These are phyloP conservation scores for Nephrocerus scutellatus DNA, from an alignment of 2,888 invertebrate species.

Conservation along the genomic window DNA sequence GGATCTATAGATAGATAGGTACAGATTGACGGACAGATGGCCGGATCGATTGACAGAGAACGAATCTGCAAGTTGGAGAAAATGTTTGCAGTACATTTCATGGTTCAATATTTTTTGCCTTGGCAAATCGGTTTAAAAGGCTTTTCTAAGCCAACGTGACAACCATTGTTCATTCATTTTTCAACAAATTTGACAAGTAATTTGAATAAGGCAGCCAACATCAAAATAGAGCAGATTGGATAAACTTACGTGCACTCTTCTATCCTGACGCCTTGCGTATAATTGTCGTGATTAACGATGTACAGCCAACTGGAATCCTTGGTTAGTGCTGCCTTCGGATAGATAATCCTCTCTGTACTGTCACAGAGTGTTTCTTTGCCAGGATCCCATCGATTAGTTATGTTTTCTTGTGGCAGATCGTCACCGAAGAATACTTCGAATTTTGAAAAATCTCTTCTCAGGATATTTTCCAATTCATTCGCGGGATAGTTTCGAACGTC, in stretches of 20 bases:
- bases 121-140: too few species aligned
- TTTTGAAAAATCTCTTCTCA: constrained; percentile 25
- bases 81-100: too few species aligned
- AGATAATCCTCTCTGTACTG: constrained; percentile 48
- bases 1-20: too few species aligned
- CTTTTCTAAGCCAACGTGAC: too few species aligned
- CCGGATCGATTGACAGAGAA: too few species aligned
- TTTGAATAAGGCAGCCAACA: too few species aligned
- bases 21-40: too few species aligned
- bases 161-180: too few species aligned
- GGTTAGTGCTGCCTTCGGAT: constrained; percentile 57
- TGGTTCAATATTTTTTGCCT: too few species aligned
- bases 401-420: constrained; percentile 44
- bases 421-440: constrained; percentile 40
- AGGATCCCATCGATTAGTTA: constrained; percentile 48
- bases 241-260: constrained; percentile 71
- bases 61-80: too few species aligned
- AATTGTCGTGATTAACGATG: constrained; percentile 60
- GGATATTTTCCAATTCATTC: constrained; percentile 35
- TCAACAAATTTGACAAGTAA: too few species aligned
- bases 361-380: constrained; percentile 48
- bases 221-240: too few species aligned
- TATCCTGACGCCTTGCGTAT: constrained; percentile 64
- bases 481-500: constrained; percentile 48
- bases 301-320: constrained; percentile 60